A percentile compares a stretch with the other conserved stretches of the same genome.
Evolutionary conservation across 2,888 invertebrate species (phyloP).

Genomic region (Mechanitis mazaeus): DNA sequence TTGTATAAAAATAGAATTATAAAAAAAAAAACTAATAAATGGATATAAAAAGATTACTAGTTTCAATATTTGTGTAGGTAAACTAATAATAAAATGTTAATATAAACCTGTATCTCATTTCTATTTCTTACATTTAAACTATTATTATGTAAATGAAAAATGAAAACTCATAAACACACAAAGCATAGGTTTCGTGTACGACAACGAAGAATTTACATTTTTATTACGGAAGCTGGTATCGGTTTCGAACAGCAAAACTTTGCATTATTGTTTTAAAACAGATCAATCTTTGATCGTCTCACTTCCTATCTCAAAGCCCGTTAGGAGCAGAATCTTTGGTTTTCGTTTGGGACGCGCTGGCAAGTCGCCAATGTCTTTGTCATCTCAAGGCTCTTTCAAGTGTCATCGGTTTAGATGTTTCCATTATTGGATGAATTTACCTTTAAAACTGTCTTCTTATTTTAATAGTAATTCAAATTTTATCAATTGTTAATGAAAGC

Average conservation of each 20-base stretch:
- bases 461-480: constrained; percentile 20
- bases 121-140: too few species aligned
- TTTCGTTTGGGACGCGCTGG: constrained; percentile 40
- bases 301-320: constrained; percentile 47
- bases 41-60: too few species aligned
- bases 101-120: too few species aligned
- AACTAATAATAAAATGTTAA: too few species aligned
- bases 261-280: constrained; percentile 57
- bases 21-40: too few species aligned
- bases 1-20: too few species aligned
- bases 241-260: constrained; percentile 57
- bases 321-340: constrained; percentile 32
- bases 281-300: constrained; percentile 66
- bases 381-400: constrained; percentile 56
- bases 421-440: constrained; percentile 44
- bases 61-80: too few species aligned
- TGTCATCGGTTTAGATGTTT: constrained; percentile 58
- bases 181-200: constrained; percentile 43
- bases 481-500: constrained; percentile 19
- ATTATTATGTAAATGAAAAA: too few species aligned
- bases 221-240: constrained; percentile 58
- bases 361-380: constrained; percentile 64
- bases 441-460: not conserved
- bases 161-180: constrained; percentile 33
- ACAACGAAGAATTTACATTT: constrained; percentile 60